Evolutionary conservation across 2,113 vertebrate species (phyloP).

Genomic region (Bolborhynchus lineola): DNA sequence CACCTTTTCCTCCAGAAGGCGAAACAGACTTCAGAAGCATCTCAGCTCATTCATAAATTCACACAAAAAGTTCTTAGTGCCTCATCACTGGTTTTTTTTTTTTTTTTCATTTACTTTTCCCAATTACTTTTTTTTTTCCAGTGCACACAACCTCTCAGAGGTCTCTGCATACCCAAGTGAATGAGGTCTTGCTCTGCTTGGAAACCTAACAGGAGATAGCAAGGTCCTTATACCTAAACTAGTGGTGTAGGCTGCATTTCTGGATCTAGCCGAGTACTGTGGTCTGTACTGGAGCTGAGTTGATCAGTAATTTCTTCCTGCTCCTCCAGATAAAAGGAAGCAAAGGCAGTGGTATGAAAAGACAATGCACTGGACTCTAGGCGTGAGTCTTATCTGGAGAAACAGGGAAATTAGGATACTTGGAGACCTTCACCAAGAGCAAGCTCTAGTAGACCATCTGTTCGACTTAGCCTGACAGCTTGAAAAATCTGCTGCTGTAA

Average conservation of each 20-base stretch:
- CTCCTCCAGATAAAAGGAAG: neutral
- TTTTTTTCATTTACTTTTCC: neutral
- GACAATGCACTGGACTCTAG: neutral
- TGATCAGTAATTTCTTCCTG: neutral
- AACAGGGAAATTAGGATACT: neutral
- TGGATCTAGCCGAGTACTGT: neutral
- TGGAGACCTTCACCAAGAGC: accelerated
- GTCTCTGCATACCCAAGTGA: neutral
- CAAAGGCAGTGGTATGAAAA: neutral
- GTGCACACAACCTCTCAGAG: neutral
- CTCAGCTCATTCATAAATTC: neutral
- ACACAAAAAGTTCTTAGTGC: neutral
- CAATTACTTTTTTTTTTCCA: neutral
- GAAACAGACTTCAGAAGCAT: neutral
- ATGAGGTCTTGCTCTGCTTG: neutral
- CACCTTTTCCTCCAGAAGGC: neutral
- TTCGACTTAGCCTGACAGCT: neutral
- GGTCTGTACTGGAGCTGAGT: neutral
- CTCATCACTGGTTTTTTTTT: neutral
- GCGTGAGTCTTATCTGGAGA: neutral
- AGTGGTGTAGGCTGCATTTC: neutral
- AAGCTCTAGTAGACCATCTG: neutral
- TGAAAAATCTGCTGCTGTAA: neutral
- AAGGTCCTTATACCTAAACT: neutral
- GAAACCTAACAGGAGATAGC: neutral